Evolutionary conservation across 2,113 vertebrate species (phyloP), one percentile per base, ranked within the genome.

Genomic region (Ammospiza caudacuta): DNA sequence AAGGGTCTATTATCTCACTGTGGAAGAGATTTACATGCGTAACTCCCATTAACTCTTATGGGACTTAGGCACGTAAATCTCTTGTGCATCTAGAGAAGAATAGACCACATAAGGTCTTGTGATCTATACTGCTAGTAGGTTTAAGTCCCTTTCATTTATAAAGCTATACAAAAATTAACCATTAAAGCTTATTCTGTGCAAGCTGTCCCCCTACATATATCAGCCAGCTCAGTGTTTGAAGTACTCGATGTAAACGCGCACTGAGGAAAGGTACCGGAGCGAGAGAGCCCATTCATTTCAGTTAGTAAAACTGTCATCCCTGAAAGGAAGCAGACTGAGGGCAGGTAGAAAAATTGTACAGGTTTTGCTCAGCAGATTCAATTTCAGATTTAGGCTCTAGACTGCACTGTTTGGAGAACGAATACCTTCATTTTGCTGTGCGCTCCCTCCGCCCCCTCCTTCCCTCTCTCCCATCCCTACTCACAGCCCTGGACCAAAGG

Each of bases 241-340:
- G 94, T 37, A 59, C 89, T 92, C 18, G 62, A 88, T 86, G 91
- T 78, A 93, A 95, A 92, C 69, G 90, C 64, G 5, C 12, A 5
- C 74, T 35, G 91, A 94, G 92, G 70, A 92, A 97, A 98, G 97
- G 95, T 93, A 96, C 87, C 31, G 80, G 84, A 75, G 94, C 83
- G 95, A 96, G 83, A 92, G 76, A 96, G 92, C 92, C 95, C 97
- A 98, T 98, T 98, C 98, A 98, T 98, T 98, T 96, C 95, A 41
- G 97, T 98, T 98, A 98, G 96, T 98, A 98, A 98, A 98, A 98
- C 96, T 98, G 97, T 98, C 97, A 97, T 94, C 92, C 96, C 88
- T 98, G 98, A 98, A 97, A 98, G 97, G 97, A 97, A 98, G 93
- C 82, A 76, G 88, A 74, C 79, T 87, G 57, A 92, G 83, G 80